phyloP scores from a whole-genome alignment of 2,888 invertebrate genomes.

The Melanotus villosus region DNA sequence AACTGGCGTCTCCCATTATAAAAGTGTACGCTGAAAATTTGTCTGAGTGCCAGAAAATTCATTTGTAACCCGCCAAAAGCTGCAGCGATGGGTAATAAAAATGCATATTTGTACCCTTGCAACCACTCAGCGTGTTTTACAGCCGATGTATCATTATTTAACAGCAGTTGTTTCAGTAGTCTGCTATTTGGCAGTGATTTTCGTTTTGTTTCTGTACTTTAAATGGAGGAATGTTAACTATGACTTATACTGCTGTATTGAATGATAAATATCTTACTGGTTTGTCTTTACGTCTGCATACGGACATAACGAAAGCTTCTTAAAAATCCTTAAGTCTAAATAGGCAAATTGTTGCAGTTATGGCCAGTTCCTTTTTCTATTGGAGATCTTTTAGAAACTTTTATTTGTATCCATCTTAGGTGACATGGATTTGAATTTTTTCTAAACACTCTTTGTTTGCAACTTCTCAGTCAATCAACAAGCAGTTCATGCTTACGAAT shows the following conservation, averaged over 20 bases:
- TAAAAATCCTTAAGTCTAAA: too few relatives aligned
- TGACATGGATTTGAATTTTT: too few relatives aligned
- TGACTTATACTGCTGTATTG: background rate
- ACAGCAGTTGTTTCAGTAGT: conserved; percentile 4
- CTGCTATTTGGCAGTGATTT: conserved; percentile 3
- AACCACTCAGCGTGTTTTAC: conserved; percentile 22
- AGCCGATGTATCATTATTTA: conserved; percentile 27
- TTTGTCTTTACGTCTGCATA: too few relatives aligned
- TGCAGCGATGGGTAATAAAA: conserved; percentile 16
- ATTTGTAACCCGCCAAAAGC: conserved; percentile 24
- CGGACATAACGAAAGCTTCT: too few relatives aligned
- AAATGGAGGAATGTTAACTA: background rate
- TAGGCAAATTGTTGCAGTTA: too few relatives aligned
- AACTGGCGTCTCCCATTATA: conserved; percentile 20
- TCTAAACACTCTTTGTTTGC: too few relatives aligned
- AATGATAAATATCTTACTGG: background rate
- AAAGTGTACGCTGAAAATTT: conserved; percentile 22
- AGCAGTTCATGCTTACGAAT: too few relatives aligned
- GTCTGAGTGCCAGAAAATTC: conserved; percentile 25
- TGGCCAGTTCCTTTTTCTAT: too few relatives aligned
- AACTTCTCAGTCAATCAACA: too few relatives aligned
- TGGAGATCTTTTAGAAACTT: too few relatives aligned
- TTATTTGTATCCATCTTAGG: too few relatives aligned
- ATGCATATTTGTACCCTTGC: conserved; percentile 18
- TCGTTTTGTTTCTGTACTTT: background rate